Evolutionary conservation across 2,113 vertebrate species (phyloP).

Genomic region (Eurystomus gularis): DNA sequence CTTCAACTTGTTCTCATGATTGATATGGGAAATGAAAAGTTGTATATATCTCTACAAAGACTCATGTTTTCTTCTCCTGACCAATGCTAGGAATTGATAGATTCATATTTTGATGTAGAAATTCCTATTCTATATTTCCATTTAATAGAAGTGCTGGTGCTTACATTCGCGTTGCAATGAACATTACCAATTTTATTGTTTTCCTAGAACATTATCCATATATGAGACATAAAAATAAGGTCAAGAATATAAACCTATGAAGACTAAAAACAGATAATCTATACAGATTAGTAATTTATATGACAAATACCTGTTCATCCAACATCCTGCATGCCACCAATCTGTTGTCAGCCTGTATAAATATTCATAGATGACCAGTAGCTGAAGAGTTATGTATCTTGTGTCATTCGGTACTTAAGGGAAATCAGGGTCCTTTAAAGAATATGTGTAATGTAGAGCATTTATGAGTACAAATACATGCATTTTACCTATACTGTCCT

Average conservation of each 20-base stretch:
- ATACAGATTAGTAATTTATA: not conserved
- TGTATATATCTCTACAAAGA: slow-evolving; percentile 73
- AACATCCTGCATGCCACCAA: not conserved
- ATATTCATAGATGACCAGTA: not conserved
- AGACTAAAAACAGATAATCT: not conserved
- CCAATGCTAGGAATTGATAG: slow-evolving; percentile 7
- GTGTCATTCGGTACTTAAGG: not conserved
- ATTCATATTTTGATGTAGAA: slow-evolving; percentile 21
- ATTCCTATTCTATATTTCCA: not conserved
- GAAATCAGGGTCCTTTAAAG: not conserved
- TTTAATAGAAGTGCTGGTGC: not conserved
- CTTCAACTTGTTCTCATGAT: slow-evolving; percentile 90
- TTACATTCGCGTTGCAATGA: slow-evolving; percentile 55
- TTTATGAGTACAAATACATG: not conserved
- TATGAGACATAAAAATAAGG: not conserved
- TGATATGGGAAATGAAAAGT: slow-evolving; percentile 97
- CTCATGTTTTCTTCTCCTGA: slow-evolving; percentile 10
- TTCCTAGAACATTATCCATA: not conserved
- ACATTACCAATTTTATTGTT: not conserved
- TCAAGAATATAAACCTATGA: not conserved
- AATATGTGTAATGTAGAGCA: fast-evolving
- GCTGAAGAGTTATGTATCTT: not conserved
- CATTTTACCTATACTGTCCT: not conserved
- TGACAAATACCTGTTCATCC: not conserved
- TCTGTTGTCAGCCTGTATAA: not conserved